phyloP scores from a whole-genome alignment of 2,888 invertebrate species.

The Acanthococcus lagerstroemiae region DNA sequence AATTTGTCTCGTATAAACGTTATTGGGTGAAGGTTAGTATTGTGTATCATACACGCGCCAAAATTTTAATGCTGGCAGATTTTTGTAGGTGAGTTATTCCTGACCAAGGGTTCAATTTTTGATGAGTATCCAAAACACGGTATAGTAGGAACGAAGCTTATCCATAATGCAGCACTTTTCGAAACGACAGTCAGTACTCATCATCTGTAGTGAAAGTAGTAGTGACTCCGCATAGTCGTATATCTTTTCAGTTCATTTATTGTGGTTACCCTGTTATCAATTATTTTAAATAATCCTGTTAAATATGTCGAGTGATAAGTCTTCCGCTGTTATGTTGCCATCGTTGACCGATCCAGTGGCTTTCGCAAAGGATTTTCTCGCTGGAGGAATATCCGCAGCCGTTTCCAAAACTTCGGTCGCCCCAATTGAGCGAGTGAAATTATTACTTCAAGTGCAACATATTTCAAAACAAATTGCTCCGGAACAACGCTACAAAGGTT shows the following conservation, averaged over 20 bases:
- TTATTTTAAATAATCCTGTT: background rate
- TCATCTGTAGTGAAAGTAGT: slow-evolving; percentile 3
- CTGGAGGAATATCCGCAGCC: slow-evolving; percentile 86
- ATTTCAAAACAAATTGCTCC: slow-evolving; percentile 79
- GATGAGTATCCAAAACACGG: slow-evolving; percentile 8
- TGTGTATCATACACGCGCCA: slow-evolving; percentile 13
- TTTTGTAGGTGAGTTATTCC: slow-evolving; percentile 16
- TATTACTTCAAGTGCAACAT: slow-evolving; percentile 88
- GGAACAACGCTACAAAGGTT: slow-evolving; percentile 83
- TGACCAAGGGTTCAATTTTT: slow-evolving; percentile 16
- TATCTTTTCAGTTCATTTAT: background rate
- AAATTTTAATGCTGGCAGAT: slow-evolving; percentile 3
- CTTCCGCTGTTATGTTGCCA: slow-evolving; percentile 40
- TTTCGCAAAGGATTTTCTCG: slow-evolving; percentile 81
- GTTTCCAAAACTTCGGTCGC: slow-evolving; percentile 90
- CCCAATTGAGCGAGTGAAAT: slow-evolving; percentile 89
- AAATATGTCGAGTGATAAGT: slow-evolving; percentile 28
- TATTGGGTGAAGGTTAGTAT: slow-evolving; percentile 25
- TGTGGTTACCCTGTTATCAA: background rate
- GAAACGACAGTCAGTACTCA: background rate
- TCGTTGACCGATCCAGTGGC: slow-evolving; percentile 62
- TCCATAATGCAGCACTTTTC: background rate
- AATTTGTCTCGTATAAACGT: background rate
- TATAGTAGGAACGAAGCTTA: background rate
- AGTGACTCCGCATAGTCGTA: slow-evolving; percentile 1